Evolutionary conservation across 2,888 invertebrate genomes (phyloP).

Genomic region (Trachelus stipa): DNA sequence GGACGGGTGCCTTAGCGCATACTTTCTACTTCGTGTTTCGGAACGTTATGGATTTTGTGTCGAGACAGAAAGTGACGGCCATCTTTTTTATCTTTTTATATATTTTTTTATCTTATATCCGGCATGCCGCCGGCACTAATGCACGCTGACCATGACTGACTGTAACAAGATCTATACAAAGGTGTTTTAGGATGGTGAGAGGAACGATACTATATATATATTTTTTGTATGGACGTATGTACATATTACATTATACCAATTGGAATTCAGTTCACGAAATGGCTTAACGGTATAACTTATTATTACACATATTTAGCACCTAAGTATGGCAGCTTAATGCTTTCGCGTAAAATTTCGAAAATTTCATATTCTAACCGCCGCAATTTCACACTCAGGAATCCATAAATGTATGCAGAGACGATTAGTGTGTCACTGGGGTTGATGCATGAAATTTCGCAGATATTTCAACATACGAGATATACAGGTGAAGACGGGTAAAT

Average conservation of each 20-base stretch:
- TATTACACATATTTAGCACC: not conserved
- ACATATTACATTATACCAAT: not conserved
- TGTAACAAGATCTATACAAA: not conserved
- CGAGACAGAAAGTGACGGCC: not conserved
- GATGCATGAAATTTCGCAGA: not conserved
- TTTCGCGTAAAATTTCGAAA: not conserved
- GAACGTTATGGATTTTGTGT: not conserved
- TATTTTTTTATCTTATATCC: not conserved
- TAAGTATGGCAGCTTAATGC: not conserved
- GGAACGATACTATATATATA: not conserved
- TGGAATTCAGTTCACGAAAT: not conserved
- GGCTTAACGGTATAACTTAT: not conserved
- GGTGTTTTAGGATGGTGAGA: not conserved
- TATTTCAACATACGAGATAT: not conserved
- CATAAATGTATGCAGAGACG: not conserved
- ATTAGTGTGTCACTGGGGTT: not conserved
- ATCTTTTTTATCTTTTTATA: not conserved
- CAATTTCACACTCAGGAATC: not conserved
- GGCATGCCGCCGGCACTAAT: not conserved
- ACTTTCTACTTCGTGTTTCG: slow-evolving; percentile 12
- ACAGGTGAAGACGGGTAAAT: not conserved
- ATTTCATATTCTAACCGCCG: not conserved
- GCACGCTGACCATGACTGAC: not conserved
- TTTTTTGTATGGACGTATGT: not conserved
- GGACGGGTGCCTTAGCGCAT: not conserved